phyloP scores from a whole-genome alignment of 2,113 vertebrate species.

The Pampusana beccarii region DNA sequence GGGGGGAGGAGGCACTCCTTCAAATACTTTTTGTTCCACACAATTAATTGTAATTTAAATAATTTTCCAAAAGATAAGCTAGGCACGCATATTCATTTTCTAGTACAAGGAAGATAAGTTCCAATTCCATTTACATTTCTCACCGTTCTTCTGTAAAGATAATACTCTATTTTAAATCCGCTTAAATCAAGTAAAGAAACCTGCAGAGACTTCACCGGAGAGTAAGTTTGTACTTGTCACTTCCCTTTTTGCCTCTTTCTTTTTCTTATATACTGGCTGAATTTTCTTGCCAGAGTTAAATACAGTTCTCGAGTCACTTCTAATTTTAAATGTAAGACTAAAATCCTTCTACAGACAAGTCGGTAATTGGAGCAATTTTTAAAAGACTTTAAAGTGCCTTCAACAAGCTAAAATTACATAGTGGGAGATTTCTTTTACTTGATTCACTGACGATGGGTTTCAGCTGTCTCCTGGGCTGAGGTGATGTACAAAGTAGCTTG shows the following conservation, averaged over 20 bases:
- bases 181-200: neutral
- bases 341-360: neutral
- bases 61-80: neutral
- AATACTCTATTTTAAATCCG: neutral
- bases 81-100: neutral
- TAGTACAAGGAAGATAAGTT: neutral
- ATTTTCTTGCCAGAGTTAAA: constrained; percentile 17
- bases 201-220: neutral
- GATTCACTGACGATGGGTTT: neutral
- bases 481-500: neutral
- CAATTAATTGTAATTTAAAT: neutral
- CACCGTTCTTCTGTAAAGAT: neutral
- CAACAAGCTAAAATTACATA: neutral
- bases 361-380: constrained; percentile 50
- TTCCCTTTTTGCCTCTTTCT: constrained; percentile 47
- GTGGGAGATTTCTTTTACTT: neutral
- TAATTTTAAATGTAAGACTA: constrained; percentile 1
- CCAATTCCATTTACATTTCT: neutral
- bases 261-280: neutral
- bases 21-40: constrained; percentile 8
- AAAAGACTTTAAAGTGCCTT: constrained; percentile 58
- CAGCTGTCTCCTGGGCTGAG: neutral
- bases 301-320: neutral
- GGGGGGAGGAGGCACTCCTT: constrained; percentile 27
- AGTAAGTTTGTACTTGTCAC: constrained; percentile 5